These are phyloP conservation scores for Popillia japonica DNA, from an alignment of 1,140 invertebrate genomes.

Conservation along the genomic window DNA sequence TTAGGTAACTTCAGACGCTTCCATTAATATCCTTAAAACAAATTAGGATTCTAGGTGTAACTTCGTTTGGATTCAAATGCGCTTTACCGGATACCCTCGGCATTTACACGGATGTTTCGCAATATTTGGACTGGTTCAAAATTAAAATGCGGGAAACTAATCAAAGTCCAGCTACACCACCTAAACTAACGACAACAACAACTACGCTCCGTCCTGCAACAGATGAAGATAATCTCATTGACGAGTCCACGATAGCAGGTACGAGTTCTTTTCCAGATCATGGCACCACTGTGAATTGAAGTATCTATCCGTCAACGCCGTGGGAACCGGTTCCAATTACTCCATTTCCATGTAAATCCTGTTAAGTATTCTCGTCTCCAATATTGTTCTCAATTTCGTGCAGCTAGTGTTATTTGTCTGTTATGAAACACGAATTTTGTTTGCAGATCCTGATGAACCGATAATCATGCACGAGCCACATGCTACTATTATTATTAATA, in stretches of 20 bases:
- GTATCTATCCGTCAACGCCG: neutral
- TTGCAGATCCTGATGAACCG: too few species aligned
- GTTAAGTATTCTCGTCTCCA: too few species aligned
- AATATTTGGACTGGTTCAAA: slow-evolving; percentile 75
- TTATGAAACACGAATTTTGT: too few species aligned
- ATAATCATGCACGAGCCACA: too few species aligned
- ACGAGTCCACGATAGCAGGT: neutral
- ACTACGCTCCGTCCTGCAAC: neutral
- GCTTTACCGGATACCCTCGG: slow-evolving; percentile 65
- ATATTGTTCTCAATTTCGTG: too few species aligned
- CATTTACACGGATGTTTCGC: slow-evolving; percentile 73
- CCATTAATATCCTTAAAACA: neutral
- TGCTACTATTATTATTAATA: too few species aligned
- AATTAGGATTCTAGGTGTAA: slow-evolving; percentile 62
- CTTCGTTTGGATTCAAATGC: slow-evolving; percentile 71
- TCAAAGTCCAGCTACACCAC: neutral
- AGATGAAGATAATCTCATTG: neutral
- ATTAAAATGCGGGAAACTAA: slow-evolving; percentile 49
- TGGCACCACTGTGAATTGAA: neutral
- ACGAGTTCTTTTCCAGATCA: neutral
- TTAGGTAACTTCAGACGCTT: slow-evolving; percentile 45
- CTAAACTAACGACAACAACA: neutral
- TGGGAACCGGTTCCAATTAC: neutral
- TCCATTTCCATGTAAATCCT: neutral
- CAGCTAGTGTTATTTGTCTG: too few species aligned